Evolutionary conservation across 2,888 invertebrate genomes (phyloP).

Genomic region (Lypha dubia): DNA sequence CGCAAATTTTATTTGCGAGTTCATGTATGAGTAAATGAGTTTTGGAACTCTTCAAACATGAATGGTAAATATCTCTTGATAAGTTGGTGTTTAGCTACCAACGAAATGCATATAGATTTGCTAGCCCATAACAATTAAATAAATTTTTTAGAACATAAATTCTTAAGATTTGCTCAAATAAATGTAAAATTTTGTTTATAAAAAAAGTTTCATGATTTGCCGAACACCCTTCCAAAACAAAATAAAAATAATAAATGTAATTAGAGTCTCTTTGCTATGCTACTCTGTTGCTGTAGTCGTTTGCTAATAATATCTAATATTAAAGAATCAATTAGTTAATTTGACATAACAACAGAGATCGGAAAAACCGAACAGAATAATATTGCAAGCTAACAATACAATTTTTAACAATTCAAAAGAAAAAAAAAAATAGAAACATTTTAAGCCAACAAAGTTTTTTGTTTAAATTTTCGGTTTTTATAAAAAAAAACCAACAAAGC

Average conservation of each 20-base stretch:
- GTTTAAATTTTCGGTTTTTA: not conserved
- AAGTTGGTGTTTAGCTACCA: no score
- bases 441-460: not conserved
- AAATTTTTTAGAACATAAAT: no score
- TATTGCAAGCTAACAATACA: not conserved
- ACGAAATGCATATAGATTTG: no score
- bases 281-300: not conserved
- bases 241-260: not conserved
- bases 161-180: no score
- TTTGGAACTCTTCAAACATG: no score
- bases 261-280: not conserved
- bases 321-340: not conserved
- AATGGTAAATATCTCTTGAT: no score
- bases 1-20: no score
- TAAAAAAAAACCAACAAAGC: not conserved
- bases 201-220: not conserved
- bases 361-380: not conserved
- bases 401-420: not conserved
- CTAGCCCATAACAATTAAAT: no score
- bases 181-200: not conserved
- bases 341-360: not conserved
- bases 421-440: not conserved
- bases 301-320: not conserved
- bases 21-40: no score
- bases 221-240: not conserved